A percentile compares a stretch with the other conserved stretches of the same genome.
These are phyloP conservation scores for Thymelicus acteon DNA, from an alignment of 2,888 invertebrate genomes.

Conservation along the genomic window DNA sequence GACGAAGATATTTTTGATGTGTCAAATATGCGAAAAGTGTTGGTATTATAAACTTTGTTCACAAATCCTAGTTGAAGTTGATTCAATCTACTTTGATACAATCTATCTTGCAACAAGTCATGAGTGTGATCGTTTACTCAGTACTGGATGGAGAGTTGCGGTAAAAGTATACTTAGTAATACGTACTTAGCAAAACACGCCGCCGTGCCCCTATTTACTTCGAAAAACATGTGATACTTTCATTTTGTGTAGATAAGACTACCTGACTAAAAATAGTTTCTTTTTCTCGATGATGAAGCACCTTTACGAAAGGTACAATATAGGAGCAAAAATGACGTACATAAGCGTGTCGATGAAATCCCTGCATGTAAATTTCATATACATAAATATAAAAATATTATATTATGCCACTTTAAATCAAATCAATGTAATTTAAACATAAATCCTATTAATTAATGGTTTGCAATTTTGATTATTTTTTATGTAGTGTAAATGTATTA, in stretches of 20 bases:
- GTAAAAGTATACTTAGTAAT: conserved; percentile 1
- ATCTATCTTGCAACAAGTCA: neutral
- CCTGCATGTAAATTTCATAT: no score
- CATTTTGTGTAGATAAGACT: neutral
- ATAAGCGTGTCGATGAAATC: no score
- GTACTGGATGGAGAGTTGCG: neutral
- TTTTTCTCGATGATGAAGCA: no score
- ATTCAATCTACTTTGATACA: neutral
- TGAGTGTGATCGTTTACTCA: neutral
- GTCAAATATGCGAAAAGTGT: conserved; percentile 2
- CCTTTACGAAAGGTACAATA: no score
- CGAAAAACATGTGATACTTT: neutral
- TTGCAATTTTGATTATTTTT: no score
- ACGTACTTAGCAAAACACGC: neutral
- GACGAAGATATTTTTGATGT: neutral
- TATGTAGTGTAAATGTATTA: no score
- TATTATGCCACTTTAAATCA: no score
- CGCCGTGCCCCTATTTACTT: neutral
- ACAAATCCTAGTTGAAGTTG: neutral
- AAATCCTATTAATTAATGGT: no score
- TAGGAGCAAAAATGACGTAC: no score
- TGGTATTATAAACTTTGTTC: neutral
- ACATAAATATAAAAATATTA: no score
- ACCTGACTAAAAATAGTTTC: neutral
- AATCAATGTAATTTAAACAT: no score